phyloP scores from a whole-genome alignment of 2,888 invertebrate genomes.

The Suillia variegata region DNA sequence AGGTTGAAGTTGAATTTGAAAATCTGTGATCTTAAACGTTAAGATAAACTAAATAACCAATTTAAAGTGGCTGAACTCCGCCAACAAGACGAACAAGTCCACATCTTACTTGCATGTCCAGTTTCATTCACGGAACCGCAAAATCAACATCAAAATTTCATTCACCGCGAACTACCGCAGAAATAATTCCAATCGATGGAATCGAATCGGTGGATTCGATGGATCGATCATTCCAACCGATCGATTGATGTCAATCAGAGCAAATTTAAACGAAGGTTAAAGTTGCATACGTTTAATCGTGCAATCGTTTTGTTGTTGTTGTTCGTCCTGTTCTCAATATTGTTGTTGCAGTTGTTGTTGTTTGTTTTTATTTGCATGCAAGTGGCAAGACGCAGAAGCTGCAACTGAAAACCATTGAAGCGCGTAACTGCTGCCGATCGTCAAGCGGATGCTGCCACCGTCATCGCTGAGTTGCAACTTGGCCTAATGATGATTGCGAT shows the following conservation, averaged over 20 bases:
- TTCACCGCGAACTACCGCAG: neutral
- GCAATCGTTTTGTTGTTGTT: no score
- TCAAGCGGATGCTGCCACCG: neutral
- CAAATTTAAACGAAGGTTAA: constrained; percentile 48
- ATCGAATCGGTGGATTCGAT: neutral
- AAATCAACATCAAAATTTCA: neutral
- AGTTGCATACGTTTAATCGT: constrained; percentile 50
- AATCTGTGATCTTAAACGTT: no score
- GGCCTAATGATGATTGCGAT: constrained; percentile 5
- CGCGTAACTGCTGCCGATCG: constrained; percentile 37
- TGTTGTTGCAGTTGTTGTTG: neutral
- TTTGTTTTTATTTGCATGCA: neutral
- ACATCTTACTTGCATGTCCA: neutral
- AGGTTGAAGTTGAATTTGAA: no score
- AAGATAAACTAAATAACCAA: no score
- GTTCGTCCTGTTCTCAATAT: no score
- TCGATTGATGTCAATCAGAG: constrained; percentile 49
- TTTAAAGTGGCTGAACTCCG: no score
- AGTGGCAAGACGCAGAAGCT: neutral
- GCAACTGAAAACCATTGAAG: constrained; percentile 38
- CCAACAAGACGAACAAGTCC: no score
- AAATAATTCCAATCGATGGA: neutral
- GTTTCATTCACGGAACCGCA: neutral
- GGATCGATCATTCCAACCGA: constrained; percentile 20
- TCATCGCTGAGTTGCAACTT: no score